Percentiles rank a stretch among this genome's conserved stretches.
Conservation (phyloP, 2,888 invertebrate genomes). For the Limnephilus rhombicus region DNA sequence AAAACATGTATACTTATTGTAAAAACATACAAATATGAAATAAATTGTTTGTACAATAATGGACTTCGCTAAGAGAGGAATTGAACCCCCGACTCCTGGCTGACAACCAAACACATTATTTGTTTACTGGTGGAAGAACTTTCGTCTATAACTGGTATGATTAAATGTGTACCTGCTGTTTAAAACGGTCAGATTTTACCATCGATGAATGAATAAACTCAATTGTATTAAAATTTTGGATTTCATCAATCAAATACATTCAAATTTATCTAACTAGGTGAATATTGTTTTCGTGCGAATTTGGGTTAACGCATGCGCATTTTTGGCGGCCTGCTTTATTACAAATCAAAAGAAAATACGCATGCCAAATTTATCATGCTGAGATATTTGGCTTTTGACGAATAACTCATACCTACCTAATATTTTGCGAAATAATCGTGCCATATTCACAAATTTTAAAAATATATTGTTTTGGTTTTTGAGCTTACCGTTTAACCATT, state of each 20-base stretch:
- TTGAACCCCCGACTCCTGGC: too few relatives aligned
- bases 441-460: neutral
- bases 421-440: neutral
- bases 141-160: neutral
- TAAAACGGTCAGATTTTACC: neutral
- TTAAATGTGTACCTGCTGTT: neutral
- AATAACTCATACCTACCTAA: neutral
- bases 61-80: too few relatives aligned
- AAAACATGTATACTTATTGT: too few relatives aligned
- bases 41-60: too few relatives aligned
- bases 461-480: neutral
- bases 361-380: neutral
- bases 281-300: constrained; percentile 44
- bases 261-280: neutral
- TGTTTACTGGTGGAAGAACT: neutral
- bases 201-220: neutral
- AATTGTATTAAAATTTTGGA: neutral
- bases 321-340: neutral
- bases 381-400: neutral
- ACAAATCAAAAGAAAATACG: neutral
- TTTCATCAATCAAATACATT: neutral
- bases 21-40: too few relatives aligned
- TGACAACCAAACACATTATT: too few relatives aligned
- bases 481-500: neutral
- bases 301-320: constrained; percentile 62